phyloP scores from a whole-genome alignment of 2,888 invertebrate species.

The Drosophila kanekoi region DNA sequence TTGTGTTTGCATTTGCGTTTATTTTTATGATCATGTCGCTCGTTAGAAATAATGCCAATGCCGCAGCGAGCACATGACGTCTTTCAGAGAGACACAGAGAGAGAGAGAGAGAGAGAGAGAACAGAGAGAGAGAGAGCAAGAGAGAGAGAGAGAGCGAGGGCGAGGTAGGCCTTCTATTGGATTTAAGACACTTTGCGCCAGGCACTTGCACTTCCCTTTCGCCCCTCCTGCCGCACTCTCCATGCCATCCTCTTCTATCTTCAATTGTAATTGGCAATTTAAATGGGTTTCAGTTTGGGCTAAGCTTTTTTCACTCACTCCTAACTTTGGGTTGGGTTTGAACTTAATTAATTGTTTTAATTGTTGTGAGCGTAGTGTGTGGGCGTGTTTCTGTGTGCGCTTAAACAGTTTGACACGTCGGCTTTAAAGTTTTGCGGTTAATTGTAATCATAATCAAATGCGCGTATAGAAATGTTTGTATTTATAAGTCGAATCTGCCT shows the following conservation, averaged over 20 bases:
- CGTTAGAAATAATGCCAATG: slow-evolving; percentile 75
- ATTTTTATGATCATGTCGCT: slow-evolving; percentile 80
- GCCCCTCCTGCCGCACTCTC: slow-evolving; percentile 1
- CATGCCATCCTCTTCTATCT: slow-evolving; percentile 24
- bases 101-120: background rate
- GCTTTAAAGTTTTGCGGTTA: slow-evolving; percentile 15
- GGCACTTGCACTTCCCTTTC: slow-evolving; percentile 3
- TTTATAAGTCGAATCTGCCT: background rate
- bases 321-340: slow-evolving; percentile 8
- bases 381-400: slow-evolving; percentile 9
- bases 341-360: slow-evolving; percentile 72
- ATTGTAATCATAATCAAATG: slow-evolving; percentile 26
- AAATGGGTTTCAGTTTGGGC: slow-evolving; percentile 29
- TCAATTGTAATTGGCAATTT: slow-evolving; percentile 67
- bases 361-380: slow-evolving; percentile 30
- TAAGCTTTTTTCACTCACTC: background rate
- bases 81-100: background rate
- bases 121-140: background rate
- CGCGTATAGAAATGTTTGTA: background rate
- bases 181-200: slow-evolving; percentile 72
- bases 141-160: background rate
- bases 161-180: slow-evolving; percentile 53
- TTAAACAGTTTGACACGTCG: slow-evolving; percentile 45
- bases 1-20: slow-evolving; percentile 76
- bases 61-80: slow-evolving; percentile 47